phyloP scores from a whole-genome alignment of 2,888 invertebrate species.

The Cosmopolites sordidus region DNA sequence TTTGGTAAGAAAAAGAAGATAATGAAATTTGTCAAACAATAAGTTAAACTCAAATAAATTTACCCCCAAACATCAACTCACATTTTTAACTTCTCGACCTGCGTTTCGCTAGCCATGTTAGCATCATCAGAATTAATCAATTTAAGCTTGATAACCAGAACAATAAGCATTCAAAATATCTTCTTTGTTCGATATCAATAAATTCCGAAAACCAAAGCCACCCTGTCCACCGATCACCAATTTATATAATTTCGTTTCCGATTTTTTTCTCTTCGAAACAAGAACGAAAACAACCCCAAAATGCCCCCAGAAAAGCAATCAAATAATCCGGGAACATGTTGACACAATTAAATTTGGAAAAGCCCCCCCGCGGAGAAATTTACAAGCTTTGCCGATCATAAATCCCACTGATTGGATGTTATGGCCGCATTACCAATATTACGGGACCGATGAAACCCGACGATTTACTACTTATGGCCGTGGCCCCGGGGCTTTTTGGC shows the following conservation, averaged over 20 bases:
- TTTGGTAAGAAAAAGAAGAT: too few relatives aligned
- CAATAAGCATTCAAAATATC: too few relatives aligned
- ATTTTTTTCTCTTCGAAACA: not conserved
- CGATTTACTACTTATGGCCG: conserved; percentile 20
- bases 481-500: not conserved
- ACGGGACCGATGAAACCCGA: conserved; percentile 28
- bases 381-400: conserved; percentile 46
- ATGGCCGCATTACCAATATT: conserved; percentile 50
- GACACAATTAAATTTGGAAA: conserved; percentile 38
- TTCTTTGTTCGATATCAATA: too few relatives aligned
- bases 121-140: too few relatives aligned
- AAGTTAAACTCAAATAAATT: too few relatives aligned
- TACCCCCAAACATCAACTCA: too few relatives aligned
- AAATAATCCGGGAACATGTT: conserved; percentile 27
- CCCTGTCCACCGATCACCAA: too few relatives aligned
- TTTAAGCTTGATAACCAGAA: too few relatives aligned
- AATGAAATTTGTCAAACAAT: too few relatives aligned
- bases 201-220: too few relatives aligned
- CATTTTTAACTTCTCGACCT: too few relatives aligned
- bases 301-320: conserved; percentile 21
- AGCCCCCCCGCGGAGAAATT: conserved; percentile 48
- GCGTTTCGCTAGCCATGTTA: too few relatives aligned
- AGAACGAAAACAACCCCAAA: conserved; percentile 8
- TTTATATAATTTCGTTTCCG: not conserved
- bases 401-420: conserved; percentile 51